Conservation (phyloP, 1,140 invertebrate genomes). For the Lordiphosa stackelbergi region DNA sequence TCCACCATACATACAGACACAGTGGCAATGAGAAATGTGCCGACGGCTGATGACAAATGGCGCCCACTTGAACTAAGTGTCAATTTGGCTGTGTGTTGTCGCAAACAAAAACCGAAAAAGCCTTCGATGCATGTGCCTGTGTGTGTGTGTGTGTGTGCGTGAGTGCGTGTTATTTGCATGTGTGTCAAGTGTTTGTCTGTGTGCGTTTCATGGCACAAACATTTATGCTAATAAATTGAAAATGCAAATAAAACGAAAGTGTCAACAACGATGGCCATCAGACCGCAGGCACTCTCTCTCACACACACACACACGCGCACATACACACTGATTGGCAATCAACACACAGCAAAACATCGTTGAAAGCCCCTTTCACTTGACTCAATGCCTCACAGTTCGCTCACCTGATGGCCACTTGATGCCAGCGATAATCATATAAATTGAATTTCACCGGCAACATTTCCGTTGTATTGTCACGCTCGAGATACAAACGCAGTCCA, state of each 20-base stretch:
- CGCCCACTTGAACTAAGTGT: slow-evolving; percentile 65
- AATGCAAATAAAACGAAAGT: slow-evolving; percentile 74
- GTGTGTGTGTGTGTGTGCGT: slow-evolving; percentile 8
- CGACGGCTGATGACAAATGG: slow-evolving; percentile 66
- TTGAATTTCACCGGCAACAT: slow-evolving; percentile 77
- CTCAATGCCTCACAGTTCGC: slow-evolving; percentile 2
- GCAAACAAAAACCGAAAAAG: slow-evolving; percentile 19
- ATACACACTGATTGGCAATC: slow-evolving; percentile 45
- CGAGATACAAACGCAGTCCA: slow-evolving; percentile 71
- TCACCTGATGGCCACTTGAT: slow-evolving; percentile 77
- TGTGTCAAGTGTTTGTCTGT: slow-evolving; percentile 25
- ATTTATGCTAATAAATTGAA: slow-evolving; percentile 75
- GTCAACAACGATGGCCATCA: slow-evolving; percentile 50
- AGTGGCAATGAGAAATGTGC: slow-evolving; percentile 54
- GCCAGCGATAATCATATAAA: slow-evolving; percentile 77
- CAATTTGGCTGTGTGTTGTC: slow-evolving; percentile 60
- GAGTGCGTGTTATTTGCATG: slow-evolving; percentile 23
- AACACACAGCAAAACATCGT: slow-evolving; percentile 17
- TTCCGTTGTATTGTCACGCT: slow-evolving; percentile 75
- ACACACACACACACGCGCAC: slow-evolving; percentile 10
- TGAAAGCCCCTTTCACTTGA: slow-evolving; percentile 4
- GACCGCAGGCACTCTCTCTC: slow-evolving; percentile 36
- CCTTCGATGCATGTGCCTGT: slow-evolving; percentile 32
- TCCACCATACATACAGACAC: background rate
- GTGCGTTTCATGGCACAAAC: slow-evolving; percentile 61